These are phyloP conservation scores for Formicarius rufipectus DNA, from an alignment of 2,113 vertebrate genomes.

Conservation along the genomic window DNA sequence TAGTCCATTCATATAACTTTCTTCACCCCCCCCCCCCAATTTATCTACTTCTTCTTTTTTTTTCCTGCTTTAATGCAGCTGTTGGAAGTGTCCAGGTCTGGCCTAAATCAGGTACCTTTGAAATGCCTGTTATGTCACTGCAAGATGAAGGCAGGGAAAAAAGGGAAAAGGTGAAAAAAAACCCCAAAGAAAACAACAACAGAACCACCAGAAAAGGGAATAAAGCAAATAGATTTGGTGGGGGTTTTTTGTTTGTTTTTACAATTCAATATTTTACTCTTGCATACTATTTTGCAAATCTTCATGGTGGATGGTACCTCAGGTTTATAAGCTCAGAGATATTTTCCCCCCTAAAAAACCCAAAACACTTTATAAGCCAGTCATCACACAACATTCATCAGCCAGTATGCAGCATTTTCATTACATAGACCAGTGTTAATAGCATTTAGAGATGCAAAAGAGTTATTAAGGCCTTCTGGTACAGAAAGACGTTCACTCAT, in stretches of 20 bases:
- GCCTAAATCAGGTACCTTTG: background rate
- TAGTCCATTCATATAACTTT: background rate
- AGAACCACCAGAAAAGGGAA: background rate
- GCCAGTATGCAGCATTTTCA: conserved; percentile 7
- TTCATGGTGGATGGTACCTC: background rate
- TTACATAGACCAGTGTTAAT: conserved; percentile 21
- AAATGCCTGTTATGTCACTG: background rate
- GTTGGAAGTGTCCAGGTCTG: background rate
- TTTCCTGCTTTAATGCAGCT: background rate
- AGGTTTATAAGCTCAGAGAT: background rate
- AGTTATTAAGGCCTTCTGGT: conserved; percentile 1
- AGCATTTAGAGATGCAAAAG: conserved; percentile 36
- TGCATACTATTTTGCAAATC: background rate
- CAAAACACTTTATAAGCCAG: conserved; percentile 68
- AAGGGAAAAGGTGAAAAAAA: background rate
- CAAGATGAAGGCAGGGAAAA: background rate
- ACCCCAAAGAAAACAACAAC: too few species aligned
- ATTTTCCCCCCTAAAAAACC: conserved; percentile 10
- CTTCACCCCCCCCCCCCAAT: background rate
- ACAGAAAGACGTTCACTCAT: background rate
- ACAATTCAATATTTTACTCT: background rate
- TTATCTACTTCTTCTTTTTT: background rate
- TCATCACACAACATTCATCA: conserved; percentile 18
- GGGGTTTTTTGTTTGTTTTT: background rate
- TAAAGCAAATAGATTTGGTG: background rate